Evolutionary conservation across 2,797 vertebrate genomes (phyloP).

Genomic region (Schizothorax lantsangensis): DNA sequence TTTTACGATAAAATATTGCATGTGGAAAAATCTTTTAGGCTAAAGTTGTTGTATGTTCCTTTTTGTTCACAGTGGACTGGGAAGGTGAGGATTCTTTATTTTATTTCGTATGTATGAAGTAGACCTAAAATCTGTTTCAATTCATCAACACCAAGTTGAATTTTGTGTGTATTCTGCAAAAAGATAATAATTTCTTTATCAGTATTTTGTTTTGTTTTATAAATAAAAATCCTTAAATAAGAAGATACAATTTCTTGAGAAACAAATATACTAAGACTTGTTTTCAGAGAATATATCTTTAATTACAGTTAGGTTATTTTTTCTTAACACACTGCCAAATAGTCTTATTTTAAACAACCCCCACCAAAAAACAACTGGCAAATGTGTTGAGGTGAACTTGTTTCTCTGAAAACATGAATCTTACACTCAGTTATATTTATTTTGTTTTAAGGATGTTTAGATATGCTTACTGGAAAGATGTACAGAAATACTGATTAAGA

Average conservation of each 20-base stretch:
- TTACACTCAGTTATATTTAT: not conserved
- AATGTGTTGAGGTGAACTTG: not conserved
- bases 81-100: conserved; percentile 75
- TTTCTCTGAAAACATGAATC: not conserved
- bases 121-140: conserved; percentile 61
- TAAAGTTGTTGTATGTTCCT: conserved; percentile 55
- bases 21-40: not conserved
- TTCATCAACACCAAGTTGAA: conserved; percentile 43
- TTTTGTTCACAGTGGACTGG: conserved; percentile 80
- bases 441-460: not conserved
- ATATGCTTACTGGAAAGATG: not conserved
- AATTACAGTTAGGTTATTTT: not conserved
- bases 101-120: conserved; percentile 63
- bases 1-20: not conserved
- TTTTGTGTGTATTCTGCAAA: conserved; percentile 23
- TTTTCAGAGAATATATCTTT: not conserved
- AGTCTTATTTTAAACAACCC: not conserved
- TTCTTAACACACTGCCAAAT: not conserved
- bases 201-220: not conserved
- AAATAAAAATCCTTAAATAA: not conserved
- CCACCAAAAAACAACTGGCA: no score
- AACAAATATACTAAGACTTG: not conserved
- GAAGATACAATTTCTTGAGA: not conserved
- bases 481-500: conserved; percentile 8
- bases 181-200: not conserved